phyloP scores from a whole-genome alignment of 1,140 invertebrate species.

The Drosophila santomea region DNA sequence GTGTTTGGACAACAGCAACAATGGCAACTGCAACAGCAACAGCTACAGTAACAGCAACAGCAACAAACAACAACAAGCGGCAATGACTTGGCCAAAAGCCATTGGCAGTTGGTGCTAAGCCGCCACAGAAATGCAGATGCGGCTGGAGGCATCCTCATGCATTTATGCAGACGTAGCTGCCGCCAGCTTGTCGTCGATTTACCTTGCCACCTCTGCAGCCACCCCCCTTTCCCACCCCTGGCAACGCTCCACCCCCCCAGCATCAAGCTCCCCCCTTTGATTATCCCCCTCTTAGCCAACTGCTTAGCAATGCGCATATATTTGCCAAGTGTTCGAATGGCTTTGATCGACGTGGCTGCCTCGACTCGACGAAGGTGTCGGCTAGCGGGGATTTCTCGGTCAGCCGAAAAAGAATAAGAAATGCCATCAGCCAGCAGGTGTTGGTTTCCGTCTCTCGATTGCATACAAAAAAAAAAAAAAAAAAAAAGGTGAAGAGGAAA shows the following conservation, averaged over 20 bases:
- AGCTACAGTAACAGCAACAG: not conserved
- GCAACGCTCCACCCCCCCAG: not conserved
- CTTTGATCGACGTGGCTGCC: constrained; percentile 76
- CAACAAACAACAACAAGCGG: constrained; percentile 48
- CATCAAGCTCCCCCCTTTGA: not conserved
- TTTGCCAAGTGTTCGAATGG: constrained; percentile 77
- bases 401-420: constrained; percentile 52
- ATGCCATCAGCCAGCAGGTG: constrained; percentile 73
- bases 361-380: constrained; percentile 51
- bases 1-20: constrained; percentile 80
- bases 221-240: not conserved
- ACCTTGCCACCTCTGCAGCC: constrained; percentile 3
- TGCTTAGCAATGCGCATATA: constrained; percentile 75
- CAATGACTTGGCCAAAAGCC: constrained; percentile 80
- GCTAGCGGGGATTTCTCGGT: constrained; percentile 28
- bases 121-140: constrained; percentile 73
- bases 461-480: constrained; percentile 47
- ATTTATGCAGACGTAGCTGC: constrained; percentile 69
- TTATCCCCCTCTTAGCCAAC: constrained; percentile 20
- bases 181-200: constrained; percentile 76
- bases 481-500: constrained; percentile 13
- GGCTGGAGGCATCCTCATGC: constrained; percentile 67
- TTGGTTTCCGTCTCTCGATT: constrained; percentile 42
- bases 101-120: constrained; percentile 62
- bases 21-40: constrained; percentile 65